Conservation (phyloP, 1,140 invertebrate genomes). For the Heliconius himera region DNA sequence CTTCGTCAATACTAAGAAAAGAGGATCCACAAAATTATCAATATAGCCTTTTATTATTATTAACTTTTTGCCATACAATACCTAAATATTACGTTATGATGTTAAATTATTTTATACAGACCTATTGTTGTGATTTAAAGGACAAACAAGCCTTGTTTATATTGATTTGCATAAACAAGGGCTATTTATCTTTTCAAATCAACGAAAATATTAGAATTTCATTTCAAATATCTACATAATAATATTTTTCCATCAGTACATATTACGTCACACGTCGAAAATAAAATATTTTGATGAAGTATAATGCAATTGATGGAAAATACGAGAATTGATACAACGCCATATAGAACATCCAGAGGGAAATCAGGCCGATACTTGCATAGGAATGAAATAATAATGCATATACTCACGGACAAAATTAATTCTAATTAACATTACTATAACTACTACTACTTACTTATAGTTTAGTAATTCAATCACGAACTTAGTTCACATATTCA, state of each 20-base stretch:
- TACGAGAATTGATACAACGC: background rate
- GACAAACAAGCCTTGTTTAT: background rate
- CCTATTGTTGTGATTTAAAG: background rate
- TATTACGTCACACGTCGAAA: background rate
- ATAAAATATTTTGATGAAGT: too few relatives aligned
- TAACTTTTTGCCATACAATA: background rate
- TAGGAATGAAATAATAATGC: slow-evolving; percentile 3
- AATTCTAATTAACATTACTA: background rate
- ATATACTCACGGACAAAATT: background rate
- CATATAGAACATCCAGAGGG: background rate
- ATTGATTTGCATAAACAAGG: background rate
- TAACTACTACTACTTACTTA: too few relatives aligned
- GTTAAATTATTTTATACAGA: background rate
- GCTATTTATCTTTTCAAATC: background rate
- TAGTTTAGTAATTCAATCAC: background rate
- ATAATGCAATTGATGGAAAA: background rate
- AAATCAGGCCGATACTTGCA: background rate
- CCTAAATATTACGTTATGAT: background rate
- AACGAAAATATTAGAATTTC: background rate
- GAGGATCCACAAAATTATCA: background rate
- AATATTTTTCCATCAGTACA: background rate
- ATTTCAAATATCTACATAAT: background rate
- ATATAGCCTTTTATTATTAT: background rate
- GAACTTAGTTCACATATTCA: background rate
- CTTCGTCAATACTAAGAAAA: background rate